Evolutionary conservation across 92 coral and sea anemone species (phyloP), one percentile per base, ranked within the genome.

Genomic region (Ricordea florida): DNA sequence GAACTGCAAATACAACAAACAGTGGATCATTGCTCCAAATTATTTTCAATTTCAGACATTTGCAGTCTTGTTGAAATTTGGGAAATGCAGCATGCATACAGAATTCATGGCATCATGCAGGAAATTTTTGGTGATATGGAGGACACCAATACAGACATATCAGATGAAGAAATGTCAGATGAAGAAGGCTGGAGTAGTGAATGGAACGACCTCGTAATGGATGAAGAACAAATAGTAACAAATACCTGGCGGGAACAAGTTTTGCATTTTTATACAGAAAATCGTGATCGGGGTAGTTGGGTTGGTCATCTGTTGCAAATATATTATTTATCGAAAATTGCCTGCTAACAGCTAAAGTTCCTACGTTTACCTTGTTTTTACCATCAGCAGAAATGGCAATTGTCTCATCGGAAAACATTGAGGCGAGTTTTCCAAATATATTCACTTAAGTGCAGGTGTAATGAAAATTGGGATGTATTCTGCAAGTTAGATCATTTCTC

Each of bases 281-380:
- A 35, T 75, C 82, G 33, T 75, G 82, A 21, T 75, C 65, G 21
- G 74, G 60, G 15, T 47, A 46, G 44, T 77, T 77, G 18, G 76
- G 83, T 21, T 67, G 41, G 37, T 77, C 56, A 47, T 64, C 31
- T 26, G 45, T 42, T 43, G 16, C 30, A 29, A 32, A 77, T 15
- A 77, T 18, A 49, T 34, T 56, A 27, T 36, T 21, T 17, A 47
- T 42, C 3, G 33, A 17, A 46, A 62, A 69, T 28, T 77, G 43
- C 33, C 83, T 49, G 18, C 30, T 62, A 27, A 77, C 65, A 20
- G 83, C 75, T 10, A 41, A 41, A 76, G 82, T 60, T 18, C 83
- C 58, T 30, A 77, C 38, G 11, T 57, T 16, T 15, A 77, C 24
- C 62, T 77, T 50, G 24, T 37, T 65, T 37, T 62, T 77, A 40